Evolutionary conservation across 53 echinoderm and acorn worm species (phyloP).

Genomic region (Zoroaster sp.): DNA sequence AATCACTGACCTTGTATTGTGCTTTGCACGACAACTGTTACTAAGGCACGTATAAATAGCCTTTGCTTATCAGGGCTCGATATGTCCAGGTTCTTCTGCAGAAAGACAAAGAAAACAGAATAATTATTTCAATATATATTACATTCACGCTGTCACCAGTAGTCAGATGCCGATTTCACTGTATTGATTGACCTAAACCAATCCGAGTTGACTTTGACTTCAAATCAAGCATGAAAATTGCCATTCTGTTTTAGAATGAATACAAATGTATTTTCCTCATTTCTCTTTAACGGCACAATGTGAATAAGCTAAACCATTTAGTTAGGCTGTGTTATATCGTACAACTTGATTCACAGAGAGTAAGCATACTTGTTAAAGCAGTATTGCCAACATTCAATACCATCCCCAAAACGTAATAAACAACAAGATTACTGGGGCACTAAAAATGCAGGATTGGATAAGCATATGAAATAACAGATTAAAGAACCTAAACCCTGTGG

Average conservation of each 20-base stretch:
- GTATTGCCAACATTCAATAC: too few species aligned
- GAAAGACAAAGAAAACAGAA: not conserved
- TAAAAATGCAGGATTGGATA: too few species aligned
- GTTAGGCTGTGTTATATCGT: too few species aligned
- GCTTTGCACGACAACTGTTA: conserved; percentile 84
- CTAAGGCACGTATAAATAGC: conserved; percentile 93
- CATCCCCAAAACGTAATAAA: too few species aligned
- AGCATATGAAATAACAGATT: too few species aligned
- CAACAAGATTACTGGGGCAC: too few species aligned
- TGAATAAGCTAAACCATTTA: too few species aligned
- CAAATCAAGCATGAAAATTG: not conserved
- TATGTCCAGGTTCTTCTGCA: conserved; percentile 37
- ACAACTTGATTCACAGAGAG: too few species aligned
- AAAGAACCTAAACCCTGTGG: too few species aligned
- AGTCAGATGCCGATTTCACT: not conserved
- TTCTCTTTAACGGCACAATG: not conserved
- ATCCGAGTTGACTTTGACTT: not conserved
- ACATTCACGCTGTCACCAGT: too few species aligned
- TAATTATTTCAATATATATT: too few species aligned
- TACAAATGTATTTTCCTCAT: not conserved
- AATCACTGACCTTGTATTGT: conserved; percentile 44
- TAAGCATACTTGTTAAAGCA: too few species aligned
- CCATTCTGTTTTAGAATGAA: not conserved
- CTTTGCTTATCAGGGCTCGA: conserved; percentile 43
- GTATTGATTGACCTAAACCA: not conserved